Evolutionary conservation across 2,797 vertebrate genomes (phyloP), one percentile per base, ranked within the genome.

Genomic region (Macrochelys suwanniensis): DNA sequence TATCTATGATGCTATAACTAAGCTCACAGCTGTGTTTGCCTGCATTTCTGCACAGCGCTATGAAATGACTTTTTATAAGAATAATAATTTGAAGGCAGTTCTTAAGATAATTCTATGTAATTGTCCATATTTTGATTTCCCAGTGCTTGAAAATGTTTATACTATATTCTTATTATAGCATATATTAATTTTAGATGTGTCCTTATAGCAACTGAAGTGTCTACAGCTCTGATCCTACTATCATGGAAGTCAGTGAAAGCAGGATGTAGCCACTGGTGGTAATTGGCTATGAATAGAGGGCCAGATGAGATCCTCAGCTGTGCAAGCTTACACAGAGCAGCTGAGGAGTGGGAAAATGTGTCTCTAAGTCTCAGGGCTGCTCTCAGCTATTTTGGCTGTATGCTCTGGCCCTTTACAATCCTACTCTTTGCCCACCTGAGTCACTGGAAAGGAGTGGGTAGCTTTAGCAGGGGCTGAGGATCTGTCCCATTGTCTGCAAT

Each of bases 1-100:
- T 45, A 8, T 19, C 6, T 51, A 54, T 9, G 13, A 17, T 1
- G 7, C 49, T 23, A 59, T 26, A 78, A 84, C 86, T 45, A 88
- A 50, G 5, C 56, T 50, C 76, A 11, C 91, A 91, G 92, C 89
- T 95, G 85, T 47, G 83, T 77, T 93, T 78, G 89, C 68, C 83
- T 85, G 54, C 65, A 1, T 89, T 84, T 17, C 71, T 86, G 50
- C 28, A 0, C 4, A 8, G 54, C 42, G 7, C 86, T 25, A 61
- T 76, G 65, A 76, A 53, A 51, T 1, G 45, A 65, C 1, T 42
- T 53, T 68, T 37, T 45, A 26, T 7, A 78, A 59, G 19, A 61
- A 50, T 2, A 80, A n/a, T 51, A 45, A 74, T 71, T 77, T 7
- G 4, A 89, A 71, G 65, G 80, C 77, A 84, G 80, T 25, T 77